Conservation (phyloP, 1,140 invertebrate genomes). For the Drosophila kikkawai region DNA sequence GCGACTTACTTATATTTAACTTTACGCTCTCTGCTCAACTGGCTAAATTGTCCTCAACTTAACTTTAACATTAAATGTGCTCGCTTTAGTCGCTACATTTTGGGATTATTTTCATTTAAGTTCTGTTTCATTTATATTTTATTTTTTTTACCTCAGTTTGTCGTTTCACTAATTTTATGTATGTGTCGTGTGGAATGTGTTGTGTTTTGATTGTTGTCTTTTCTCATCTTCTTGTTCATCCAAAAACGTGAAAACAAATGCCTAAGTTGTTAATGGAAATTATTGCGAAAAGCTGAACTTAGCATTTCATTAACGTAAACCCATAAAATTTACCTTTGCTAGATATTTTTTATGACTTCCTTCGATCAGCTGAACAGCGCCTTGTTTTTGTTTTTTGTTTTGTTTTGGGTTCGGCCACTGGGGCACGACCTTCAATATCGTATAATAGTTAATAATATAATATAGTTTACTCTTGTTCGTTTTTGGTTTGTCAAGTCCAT, state of each 20-base stretch:
- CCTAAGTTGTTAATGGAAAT: conserved; percentile 56
- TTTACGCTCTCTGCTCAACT: conserved; percentile 46
- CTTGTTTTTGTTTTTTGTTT: conserved; percentile 31
- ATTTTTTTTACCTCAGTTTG: conserved; percentile 69
- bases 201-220: conserved; percentile 73
- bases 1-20: conserved; percentile 65
- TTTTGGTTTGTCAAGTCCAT: conserved; percentile 64
- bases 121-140: conserved; percentile 31
- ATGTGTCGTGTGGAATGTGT: conserved; percentile 46
- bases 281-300: conserved; percentile 60
- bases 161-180: conserved; percentile 41
- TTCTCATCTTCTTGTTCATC: conserved; percentile 49
- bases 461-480: conserved; percentile 52
- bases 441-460: conserved; percentile 60
- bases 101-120: conserved; percentile 32
- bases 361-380: conserved; percentile 70
- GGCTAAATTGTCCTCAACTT: conserved; percentile 56
- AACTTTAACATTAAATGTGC: conserved; percentile 56
- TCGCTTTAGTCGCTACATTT: conserved; percentile 54
- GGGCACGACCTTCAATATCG: conserved; percentile 28
- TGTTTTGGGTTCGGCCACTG: conserved; percentile 7
- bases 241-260: conserved; percentile 49
- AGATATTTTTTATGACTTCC: conserved; percentile 34
- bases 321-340: conserved; percentile 35
- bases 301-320: conserved; percentile 79